Base-by-base conservation (phyloP, 2,113 vertebrate genomes). In the Oryzias melastigma region DNA sequence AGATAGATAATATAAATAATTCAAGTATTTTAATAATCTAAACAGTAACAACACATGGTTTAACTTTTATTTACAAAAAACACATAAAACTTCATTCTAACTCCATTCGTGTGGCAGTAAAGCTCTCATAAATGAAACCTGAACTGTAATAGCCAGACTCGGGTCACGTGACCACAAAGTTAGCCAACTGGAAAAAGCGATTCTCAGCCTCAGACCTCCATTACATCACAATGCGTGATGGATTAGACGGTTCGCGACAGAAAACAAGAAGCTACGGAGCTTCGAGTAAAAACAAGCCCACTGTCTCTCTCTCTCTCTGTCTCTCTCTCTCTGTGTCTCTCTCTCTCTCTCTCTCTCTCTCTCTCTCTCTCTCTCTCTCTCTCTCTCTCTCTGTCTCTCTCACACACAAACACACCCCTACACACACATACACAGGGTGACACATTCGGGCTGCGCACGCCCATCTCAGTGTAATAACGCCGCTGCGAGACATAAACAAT, bases 151-250 rank as follows among this genome's bases (percentile, higher is more conserved):
- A 87, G 75, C 85, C 68, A 86, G 65, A 86, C 82, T 90, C 86
- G 72, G 83, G 83, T 90, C 87, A 91, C 87, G 87, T 91, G 90
- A 77, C 64, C 27, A 4, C 68, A 85, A 85, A 89, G 83, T 89
- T 89, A 80, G 90, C 76, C 89, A 75, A 89, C 91, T 84, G 77
- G 86, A 85, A 35, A 89, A 85, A 86, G 88, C 86, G 86, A 89
- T 87, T 88, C 83, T 87, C 76, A 42, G 69, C 85, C 83, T 86
- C 85, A 87, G 85, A 90, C 90, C 90, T 90, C 91, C 91, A 92
- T 92, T 91, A 92, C 90, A 76, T 85, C 85, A 85, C 81, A 88
- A 85, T 90, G 82, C 83, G 86, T 59, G 84, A 84, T 87, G 82
- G 85, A 85, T 77, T 74, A 88, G 83, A 81, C 73, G 70, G 79